Evolutionary conservation across 2,113 vertebrate genomes (phyloP).

Genomic region (Chunga burmeisteri): DNA sequence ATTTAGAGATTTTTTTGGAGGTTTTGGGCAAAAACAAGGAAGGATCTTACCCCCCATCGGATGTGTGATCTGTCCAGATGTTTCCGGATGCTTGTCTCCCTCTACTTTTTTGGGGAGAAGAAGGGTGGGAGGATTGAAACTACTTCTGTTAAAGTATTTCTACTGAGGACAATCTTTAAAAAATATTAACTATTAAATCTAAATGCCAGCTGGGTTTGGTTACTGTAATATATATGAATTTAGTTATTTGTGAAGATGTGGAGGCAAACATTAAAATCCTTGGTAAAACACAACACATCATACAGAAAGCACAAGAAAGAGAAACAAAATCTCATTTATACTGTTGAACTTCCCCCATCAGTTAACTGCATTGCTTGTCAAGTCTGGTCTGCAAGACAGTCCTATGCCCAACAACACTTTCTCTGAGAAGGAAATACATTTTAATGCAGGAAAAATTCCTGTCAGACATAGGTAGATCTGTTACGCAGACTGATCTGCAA

Average conservation of each 20-base stretch:
- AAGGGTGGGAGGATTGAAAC: neutral
- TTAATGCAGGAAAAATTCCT: neutral
- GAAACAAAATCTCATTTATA: neutral
- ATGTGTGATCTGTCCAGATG: neutral
- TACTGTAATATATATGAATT: neutral
- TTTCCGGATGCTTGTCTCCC: neutral
- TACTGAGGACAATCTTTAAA: neutral
- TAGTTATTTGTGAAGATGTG: neutral
- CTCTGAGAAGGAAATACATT: neutral
- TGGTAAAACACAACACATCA: neutral
- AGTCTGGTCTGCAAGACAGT: neutral
- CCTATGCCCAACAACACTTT: neutral
- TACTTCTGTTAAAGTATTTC: neutral
- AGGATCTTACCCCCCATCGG: fast-evolving
- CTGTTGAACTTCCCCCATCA: neutral
- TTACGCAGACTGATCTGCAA: neutral
- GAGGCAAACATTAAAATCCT: neutral
- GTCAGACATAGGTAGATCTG: neutral
- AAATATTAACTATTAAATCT: neutral
- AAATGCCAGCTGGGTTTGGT: neutral
- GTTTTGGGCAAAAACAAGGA: neutral
- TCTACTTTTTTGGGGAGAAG: fast-evolving
- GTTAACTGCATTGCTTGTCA: neutral
- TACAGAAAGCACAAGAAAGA: neutral
- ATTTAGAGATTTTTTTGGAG: neutral